Percentiles rank a stretch among this genome's conserved stretches.
Conservation (phyloP, 2,888 invertebrate genomes). For the Drosophila longiperda region DNA sequence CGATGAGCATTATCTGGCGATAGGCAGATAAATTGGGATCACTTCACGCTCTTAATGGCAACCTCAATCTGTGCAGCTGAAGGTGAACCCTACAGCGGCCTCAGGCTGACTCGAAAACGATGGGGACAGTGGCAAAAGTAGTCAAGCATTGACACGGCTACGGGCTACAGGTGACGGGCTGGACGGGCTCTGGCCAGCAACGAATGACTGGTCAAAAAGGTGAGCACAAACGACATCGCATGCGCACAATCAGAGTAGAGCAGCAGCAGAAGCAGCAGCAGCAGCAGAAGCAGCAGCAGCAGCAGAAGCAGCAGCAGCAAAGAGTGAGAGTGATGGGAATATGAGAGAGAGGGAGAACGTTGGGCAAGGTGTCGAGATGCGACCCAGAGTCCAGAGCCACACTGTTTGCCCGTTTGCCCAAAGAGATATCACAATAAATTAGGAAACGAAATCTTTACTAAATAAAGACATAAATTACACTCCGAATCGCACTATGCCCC, state of each 20-base stretch:
- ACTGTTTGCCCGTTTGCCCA: conserved; percentile 68
- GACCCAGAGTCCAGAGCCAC: conserved; percentile 11
- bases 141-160: conserved; percentile 60
- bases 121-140: conserved; percentile 73
- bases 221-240: conserved; percentile 83
- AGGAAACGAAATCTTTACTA: conserved; percentile 85
- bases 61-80: conserved; percentile 30
- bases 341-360: conserved; percentile 3
- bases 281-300: background rate
- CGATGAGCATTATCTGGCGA: conserved; percentile 85
- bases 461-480: conserved; percentile 85
- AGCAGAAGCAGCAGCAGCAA: conserved; percentile 4
- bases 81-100: conserved; percentile 16
- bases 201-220: conserved; percentile 81
- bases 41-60: conserved; percentile 85
- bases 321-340: conserved; percentile 40
- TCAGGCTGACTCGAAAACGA: conserved; percentile 3
- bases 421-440: conserved; percentile 84
- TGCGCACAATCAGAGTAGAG: conserved; percentile 78
- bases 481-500: conserved; percentile 77
- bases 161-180: conserved; percentile 58
- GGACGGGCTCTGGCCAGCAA: conserved; percentile 41
- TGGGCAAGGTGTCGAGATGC: conserved; percentile 68
- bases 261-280: conserved; percentile 30
- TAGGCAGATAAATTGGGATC: conserved; percentile 85